Percentiles rank a stretch among this genome's conserved stretches.
phyloP scores from a whole-genome alignment of 2,888 invertebrate species.

The Drosophila neutralis region DNA sequence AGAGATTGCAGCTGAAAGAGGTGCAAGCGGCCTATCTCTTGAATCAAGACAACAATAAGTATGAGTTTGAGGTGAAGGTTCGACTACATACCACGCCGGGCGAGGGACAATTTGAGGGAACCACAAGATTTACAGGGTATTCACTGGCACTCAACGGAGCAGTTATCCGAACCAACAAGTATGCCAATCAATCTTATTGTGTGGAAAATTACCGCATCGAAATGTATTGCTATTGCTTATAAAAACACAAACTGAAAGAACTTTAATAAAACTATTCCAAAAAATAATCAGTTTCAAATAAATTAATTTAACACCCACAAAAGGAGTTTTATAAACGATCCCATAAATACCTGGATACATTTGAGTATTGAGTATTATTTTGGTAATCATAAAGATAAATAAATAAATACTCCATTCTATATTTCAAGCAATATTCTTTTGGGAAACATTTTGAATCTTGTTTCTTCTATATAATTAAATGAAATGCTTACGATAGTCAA shows the following conservation, averaged over 20 bases:
- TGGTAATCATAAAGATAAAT: background rate
- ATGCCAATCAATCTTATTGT: constrained; percentile 48
- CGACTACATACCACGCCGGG: constrained; percentile 48
- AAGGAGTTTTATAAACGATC: background rate
- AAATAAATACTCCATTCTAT: background rate
- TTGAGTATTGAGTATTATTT: background rate
- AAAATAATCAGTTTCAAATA: background rate
- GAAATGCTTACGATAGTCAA: background rate
- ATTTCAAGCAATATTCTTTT: background rate
- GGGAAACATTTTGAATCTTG: too few relatives aligned
- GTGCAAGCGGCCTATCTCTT: constrained; percentile 35
- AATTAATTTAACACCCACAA: background rate
- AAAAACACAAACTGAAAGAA: background rate
- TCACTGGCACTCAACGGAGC: constrained; percentile 42
- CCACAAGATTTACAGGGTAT: background rate
- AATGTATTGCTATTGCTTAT: constrained; percentile 55
- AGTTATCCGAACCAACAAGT: constrained; percentile 43
- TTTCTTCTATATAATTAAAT: background rate
- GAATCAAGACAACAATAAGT: constrained; percentile 1
- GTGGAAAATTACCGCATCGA: constrained; percentile 37
- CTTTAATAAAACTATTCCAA: background rate
- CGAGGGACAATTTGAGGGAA: constrained; percentile 51
- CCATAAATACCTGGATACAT: background rate
- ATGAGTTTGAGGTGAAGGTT: constrained; percentile 37
- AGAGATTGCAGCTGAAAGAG: constrained; percentile 13